Evolutionary conservation across 2,888 invertebrate species (phyloP), one percentile per base, ranked within the genome.

Genomic region (Nematopogon swammerdamellus): DNA sequence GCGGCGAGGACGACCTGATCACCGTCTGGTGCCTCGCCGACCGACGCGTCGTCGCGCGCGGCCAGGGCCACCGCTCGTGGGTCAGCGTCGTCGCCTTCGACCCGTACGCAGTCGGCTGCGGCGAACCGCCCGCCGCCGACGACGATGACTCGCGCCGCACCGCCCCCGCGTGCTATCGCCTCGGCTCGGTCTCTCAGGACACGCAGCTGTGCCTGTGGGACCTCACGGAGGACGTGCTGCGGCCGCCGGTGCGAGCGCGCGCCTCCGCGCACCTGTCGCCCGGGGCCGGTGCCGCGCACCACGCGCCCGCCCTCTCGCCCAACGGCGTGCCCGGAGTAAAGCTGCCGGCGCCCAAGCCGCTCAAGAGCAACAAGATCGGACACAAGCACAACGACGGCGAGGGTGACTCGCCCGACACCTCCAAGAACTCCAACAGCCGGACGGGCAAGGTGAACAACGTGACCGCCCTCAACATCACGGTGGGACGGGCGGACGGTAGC

Each of bases 131-230:
- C 51, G 81, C 80, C 57, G 81, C 82, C 63, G 86, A 86, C 51
- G 73, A 75, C 18, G 64, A 65, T 30, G 70, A 72, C 45, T 70
- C 68, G 51, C 67, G 68, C 63, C 74, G 67, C 36, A 72, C 68
- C 49, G 72, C 65, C 57, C 58, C 71, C 44, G 82, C 83, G 19
- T 89, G 90, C 62, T 94, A 93, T 68, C 81, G 95, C 55, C 81
- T 97, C 54, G 97, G 96, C 25, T 95, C 95, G 55, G 96, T 97
- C 1, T 95, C 97, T 29, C 97, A 99, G 70, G 99, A 99, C 75
- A 98, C 98, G 44, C 95, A 96, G 69, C 77, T 99, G 56, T 98
- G 98, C 73, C 80, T 99, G 55, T 99, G 99, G 99, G 99, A 99
- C 68, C 85, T 99, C 52, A 97, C 97, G 14, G 96, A 97, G 67